These are phyloP conservation scores for Bombus sylvicola DNA, from an alignment of 1,140 invertebrate species.

Conservation along the genomic window DNA sequence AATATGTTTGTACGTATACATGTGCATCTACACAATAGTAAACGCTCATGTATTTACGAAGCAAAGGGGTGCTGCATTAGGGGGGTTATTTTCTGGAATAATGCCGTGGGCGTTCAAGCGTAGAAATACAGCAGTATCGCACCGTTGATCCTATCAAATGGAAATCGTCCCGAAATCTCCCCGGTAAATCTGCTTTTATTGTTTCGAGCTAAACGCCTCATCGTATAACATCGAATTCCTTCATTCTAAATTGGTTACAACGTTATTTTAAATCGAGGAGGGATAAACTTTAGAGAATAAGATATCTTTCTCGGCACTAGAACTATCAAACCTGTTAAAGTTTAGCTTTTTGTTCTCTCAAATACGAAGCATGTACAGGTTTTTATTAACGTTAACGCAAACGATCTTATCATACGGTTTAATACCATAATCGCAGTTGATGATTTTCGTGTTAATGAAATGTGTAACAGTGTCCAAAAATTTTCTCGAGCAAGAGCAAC, in stretches of 20 bases:
- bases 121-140: conserved; percentile 71
- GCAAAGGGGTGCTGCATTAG: conserved; percentile 46
- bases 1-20: not conserved
- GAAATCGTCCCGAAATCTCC: conserved; percentile 63
- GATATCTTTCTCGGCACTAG: too few species aligned
- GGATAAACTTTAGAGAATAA: not conserved
- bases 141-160: conserved; percentile 64
- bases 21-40: not conserved
- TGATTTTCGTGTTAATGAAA: too few species aligned
- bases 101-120: conserved; percentile 71
- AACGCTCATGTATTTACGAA: conserved; percentile 66
- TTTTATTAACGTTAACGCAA: too few species aligned
- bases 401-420: too few species aligned
- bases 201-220: conserved; percentile 49
- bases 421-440: too few species aligned
- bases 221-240: not conserved
- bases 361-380: not conserved
- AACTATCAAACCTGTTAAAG: too few species aligned
- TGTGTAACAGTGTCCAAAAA: not conserved
- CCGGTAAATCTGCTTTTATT: conserved; percentile 66
- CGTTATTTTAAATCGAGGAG: too few species aligned
- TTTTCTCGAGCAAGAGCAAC: not conserved
- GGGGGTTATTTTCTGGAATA: conserved; percentile 65
- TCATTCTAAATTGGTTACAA: not conserved
- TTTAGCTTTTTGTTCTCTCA: too few species aligned